Evolutionary conservation across 35 echinoderm and acorn worm species (phyloP).

Genomic region (Strongylocentrotus purpuratus): DNA sequence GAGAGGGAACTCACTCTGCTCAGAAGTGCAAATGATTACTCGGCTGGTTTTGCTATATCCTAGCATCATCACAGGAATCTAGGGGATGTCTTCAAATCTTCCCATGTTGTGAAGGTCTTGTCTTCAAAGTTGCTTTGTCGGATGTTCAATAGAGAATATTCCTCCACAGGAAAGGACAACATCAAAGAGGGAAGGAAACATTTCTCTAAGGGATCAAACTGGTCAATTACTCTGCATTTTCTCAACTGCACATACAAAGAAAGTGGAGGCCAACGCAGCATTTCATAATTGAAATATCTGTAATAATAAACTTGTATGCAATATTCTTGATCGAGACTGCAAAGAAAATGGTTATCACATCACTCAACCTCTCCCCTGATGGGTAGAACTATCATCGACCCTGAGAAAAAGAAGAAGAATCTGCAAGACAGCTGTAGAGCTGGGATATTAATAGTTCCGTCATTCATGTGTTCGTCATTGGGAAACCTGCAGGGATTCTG

Average conservation of each 20-base stretch:
- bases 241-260: background rate
- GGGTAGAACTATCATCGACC: background rate
- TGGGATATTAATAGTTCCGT: constrained; percentile 11
- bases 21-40: background rate
- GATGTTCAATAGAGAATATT: background rate
- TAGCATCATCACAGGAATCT: background rate
- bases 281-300: background rate
- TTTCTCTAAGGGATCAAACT: background rate
- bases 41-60: background rate
- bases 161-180: background rate
- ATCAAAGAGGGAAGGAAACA: background rate
- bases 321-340: background rate
- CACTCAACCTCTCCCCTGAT: background rate
- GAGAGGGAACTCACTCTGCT: background rate
- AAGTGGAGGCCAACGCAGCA: background rate
- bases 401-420: background rate
- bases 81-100: background rate
- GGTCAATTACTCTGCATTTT: background rate
- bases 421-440: background rate
- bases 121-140: background rate
- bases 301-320: background rate
- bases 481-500: background rate
- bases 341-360: background rate
- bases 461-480: constrained; percentile 10
- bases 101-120: background rate